phyloP scores from a whole-genome alignment of 2,888 invertebrate genomes.

The Metalampra italica region DNA sequence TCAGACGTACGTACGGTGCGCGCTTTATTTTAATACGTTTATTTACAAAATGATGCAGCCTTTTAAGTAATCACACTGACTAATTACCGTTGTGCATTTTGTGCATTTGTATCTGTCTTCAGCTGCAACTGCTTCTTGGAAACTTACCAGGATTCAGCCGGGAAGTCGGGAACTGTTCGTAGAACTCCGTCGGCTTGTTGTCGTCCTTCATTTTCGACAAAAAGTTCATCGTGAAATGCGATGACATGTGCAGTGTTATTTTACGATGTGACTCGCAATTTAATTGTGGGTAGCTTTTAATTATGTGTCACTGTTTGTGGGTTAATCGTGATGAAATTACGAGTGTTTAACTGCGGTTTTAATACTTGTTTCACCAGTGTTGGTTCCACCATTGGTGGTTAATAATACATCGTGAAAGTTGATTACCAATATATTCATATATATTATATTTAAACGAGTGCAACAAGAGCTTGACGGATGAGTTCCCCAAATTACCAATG shows the following conservation, averaged over 20 bases:
- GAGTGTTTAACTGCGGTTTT: neutral
- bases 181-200: slow-evolving; percentile 42
- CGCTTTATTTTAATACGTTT: too few species aligned
- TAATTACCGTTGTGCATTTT: slow-evolving; percentile 26
- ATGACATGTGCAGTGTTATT: slow-evolving; percentile 24
- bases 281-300: slow-evolving; percentile 1
- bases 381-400: too few species aligned
- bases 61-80: slow-evolving; percentile 24
- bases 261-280: slow-evolving; percentile 7
- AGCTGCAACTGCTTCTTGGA: slow-evolving; percentile 39
- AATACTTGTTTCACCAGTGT: neutral
- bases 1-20: too few species aligned
- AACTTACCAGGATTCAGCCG: slow-evolving; percentile 47
- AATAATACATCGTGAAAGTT: too few species aligned
- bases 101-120: slow-evolving; percentile 23
- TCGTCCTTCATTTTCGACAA: slow-evolving; percentile 41
- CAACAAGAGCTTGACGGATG: neutral
- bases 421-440: too few species aligned
- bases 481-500: too few species aligned
- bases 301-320: slow-evolving; percentile 2
- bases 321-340: slow-evolving; percentile 3
- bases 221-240: slow-evolving; percentile 29
- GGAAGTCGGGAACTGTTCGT: slow-evolving; percentile 47
- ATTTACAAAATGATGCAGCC: too few species aligned
- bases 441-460: too few species aligned